Evolutionary conservation across 2,888 invertebrate species (phyloP), one percentile per base, ranked within the genome.

Genomic region (Limnephilus auricula): DNA sequence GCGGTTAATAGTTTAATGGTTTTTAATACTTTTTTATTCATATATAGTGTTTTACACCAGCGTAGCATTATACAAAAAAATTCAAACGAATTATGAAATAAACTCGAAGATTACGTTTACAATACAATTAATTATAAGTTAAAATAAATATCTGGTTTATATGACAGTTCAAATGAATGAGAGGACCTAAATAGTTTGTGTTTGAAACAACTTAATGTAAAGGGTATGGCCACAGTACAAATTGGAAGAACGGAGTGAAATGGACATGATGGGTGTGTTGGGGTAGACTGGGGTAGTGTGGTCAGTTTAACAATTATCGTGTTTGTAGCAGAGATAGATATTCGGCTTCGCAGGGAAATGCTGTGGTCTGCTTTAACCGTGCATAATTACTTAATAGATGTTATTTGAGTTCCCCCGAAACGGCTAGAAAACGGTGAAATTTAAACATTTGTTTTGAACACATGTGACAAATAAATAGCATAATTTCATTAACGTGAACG

Each of bases 331-430:
- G 85, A 85, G 85, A 85, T 85, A 85, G 45, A 85, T 85, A 85
- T 40, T 85, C 85, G n/a, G 34, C 30, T 37, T 30, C 85, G 40
- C 9, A 40, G 37, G 40, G 85, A 40, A 40, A 40, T 40, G 30
- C 40, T 40, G 85, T 10, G 85, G 85, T 40, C 30, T 40, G 45
- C 40, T 40, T 30, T 40, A 40, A 40, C 85, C 85, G 40, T 85
- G 85, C 40, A 85, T 85, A 85, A 85, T 34, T 85, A 85, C 37
- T 85, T 85, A 85, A 85, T 85, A 85, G 85, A 37, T 45, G n/a
- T 9, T 40, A 40, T 85, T 65, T 65, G 65, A 65, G 9, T 65
- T n/a, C 9, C 65, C 25, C 9, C 65, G 65, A 25, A 65, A 65
- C 25, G 25, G 65, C 65, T 65, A 65, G 65, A 65, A 65, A 65